Percentiles rank a stretch among this genome's conserved stretches.
phyloP scores from a whole-genome alignment of 2,113 vertebrate genomes.

The mouse (Mus musculus) region GRCm39 chr12:49850001-49850500 shows the following conservation, averaged over 20 bases:
- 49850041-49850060: constrained; percentile 12
- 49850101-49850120: neutral
- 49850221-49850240: constrained; percentile 15
- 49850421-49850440: constrained; percentile 77
- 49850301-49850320: neutral
- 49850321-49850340: constrained; percentile 41
- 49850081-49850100: neutral
- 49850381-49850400: constrained; percentile 78
- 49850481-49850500: constrained; percentile 65
- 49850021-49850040: constrained; percentile 8
- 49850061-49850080: neutral
- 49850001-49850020: neutral
- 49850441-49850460: constrained; percentile 72
- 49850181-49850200: neutral
- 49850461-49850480: constrained; percentile 65
- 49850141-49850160: neutral
- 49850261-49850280: neutral
- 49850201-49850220: neutral
- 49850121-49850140: neutral
- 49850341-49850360: constrained; percentile 73
- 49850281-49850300: constrained; percentile 4
- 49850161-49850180: neutral
- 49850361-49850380: constrained; percentile 74
- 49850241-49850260: constrained; percentile 7
- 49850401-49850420: constrained; percentile 65